phyloP scores from a whole-genome alignment of 2,113 vertebrate genomes.

The Macrotus californicus region DNA sequence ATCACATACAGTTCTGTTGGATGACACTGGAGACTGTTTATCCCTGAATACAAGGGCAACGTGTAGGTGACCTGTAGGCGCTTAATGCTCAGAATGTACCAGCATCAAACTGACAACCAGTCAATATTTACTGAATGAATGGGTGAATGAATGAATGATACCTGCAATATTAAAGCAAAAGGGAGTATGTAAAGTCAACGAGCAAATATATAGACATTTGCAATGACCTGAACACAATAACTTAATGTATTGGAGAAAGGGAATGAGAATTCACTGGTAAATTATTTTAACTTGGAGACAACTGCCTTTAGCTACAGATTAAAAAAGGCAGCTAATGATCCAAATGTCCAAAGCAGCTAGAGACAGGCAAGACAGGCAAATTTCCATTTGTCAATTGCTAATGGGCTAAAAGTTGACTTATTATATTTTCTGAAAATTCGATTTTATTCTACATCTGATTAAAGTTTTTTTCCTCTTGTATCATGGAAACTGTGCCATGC shows the following conservation, averaged over 20 bases:
- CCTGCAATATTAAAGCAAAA: background rate
- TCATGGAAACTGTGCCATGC: background rate
- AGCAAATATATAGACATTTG: no score
- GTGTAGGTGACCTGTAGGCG: background rate
- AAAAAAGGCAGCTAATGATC: background rate
- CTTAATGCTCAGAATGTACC: background rate
- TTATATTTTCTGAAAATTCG: background rate
- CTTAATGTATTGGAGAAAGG: background rate
- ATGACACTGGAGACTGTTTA: background rate
- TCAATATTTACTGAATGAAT: background rate
- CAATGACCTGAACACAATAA: no score
- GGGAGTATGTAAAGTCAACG: fast-evolving
- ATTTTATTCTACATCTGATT: background rate
- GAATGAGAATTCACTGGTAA: no score
- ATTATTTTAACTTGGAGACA: background rate
- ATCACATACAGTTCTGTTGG: background rate
- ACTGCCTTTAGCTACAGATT: background rate
- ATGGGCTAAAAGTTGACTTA: background rate
- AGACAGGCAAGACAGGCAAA: background rate
- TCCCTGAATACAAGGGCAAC: background rate
- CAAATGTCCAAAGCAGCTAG: background rate
- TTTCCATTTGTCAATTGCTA: background rate
- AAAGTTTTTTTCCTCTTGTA: background rate
- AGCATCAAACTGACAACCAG: background rate
- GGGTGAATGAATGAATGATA: background rate